Evolutionary conservation across 2,888 invertebrate genomes (phyloP), one percentile per base, ranked within the genome.

Genomic region (Amphiduros pacificus): DNA sequence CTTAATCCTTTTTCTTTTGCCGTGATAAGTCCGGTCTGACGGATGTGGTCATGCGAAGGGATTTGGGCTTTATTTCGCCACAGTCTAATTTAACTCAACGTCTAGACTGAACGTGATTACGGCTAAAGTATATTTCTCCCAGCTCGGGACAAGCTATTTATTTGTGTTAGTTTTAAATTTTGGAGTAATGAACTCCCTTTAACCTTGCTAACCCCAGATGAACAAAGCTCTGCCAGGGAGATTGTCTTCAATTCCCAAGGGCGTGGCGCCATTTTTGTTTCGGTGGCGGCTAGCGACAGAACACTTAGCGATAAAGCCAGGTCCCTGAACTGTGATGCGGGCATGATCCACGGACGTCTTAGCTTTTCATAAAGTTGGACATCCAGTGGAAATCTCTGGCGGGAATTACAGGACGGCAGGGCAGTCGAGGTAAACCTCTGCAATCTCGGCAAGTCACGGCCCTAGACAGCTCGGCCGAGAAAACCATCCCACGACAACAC

Each of bases 1-100:
- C 56, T 11, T 56, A 48, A 56, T 56, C 56, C 56, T 41, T 24
- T 56, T 56, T 49, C 56, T 56, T 49, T n/a, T 1, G 44, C 22
- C 14, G 56, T 49, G 56, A 56, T 56, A 56, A 56, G 56, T 56
- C 56, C 44, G 20, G 56, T 17, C n/a, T 28, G 14, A 24, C 28
- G 36, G 55, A 17, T 17, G 55, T 31, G 17, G 41, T 20, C 55
- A 44, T 4, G 54, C 11, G 9, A 48, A 20, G 22, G 54, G 54
- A 28, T 20, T 36, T 29, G 54, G 22, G 26, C 54, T 3, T 17
- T 17, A 22, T 14, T 36, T 17, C 55, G 41, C 22, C n/a, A 17
- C 24, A 14, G 56, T 14, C 49, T 48, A 48, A 48, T 48, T 48
- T 48, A 48, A 48, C 49, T 14, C 11, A 36, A 9, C 6, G 52